These are phyloP conservation scores for Cenopis cana DNA, from an alignment of 2,888 invertebrate genomes.

Conservation along the genomic window DNA sequence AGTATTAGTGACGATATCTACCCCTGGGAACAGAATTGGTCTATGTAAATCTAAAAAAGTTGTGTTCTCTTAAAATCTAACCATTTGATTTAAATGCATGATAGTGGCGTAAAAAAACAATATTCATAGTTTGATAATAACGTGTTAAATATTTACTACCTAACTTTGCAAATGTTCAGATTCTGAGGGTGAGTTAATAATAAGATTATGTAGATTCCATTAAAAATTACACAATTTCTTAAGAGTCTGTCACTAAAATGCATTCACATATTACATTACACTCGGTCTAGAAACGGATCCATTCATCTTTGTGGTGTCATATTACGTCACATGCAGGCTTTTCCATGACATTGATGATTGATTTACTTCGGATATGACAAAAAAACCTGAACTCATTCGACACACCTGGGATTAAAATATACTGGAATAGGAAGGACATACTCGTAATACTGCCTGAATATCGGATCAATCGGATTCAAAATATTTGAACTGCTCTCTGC, in stretches of 20 bases:
- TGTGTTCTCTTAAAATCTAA: no score
- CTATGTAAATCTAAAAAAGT: no score
- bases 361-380: slow-evolving; percentile 27
- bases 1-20: no score
- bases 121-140: not conserved
- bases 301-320: slow-evolving; percentile 37
- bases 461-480: not conserved
- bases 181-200: no score
- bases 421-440: not conserved
- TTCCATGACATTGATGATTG: slow-evolving; percentile 36
- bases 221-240: not conserved
- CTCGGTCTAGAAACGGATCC: slow-evolving; percentile 26
- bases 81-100: no score
- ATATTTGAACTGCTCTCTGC: not conserved
- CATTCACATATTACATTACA: slow-evolving; percentile 4
- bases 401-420: slow-evolving; percentile 13
- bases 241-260: slow-evolving; percentile 14
- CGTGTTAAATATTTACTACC: not conserved
- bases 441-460: slow-evolving; percentile 5
- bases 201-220: not conserved
- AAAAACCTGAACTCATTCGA: slow-evolving; percentile 11
- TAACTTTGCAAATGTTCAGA: no score
- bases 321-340: slow-evolving; percentile 20
- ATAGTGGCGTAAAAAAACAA: no score
- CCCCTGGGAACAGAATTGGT: no score